These are phyloP conservation scores for Chlorops oryzae DNA, from an alignment of 1,140 invertebrate species.

Conservation along the genomic window DNA sequence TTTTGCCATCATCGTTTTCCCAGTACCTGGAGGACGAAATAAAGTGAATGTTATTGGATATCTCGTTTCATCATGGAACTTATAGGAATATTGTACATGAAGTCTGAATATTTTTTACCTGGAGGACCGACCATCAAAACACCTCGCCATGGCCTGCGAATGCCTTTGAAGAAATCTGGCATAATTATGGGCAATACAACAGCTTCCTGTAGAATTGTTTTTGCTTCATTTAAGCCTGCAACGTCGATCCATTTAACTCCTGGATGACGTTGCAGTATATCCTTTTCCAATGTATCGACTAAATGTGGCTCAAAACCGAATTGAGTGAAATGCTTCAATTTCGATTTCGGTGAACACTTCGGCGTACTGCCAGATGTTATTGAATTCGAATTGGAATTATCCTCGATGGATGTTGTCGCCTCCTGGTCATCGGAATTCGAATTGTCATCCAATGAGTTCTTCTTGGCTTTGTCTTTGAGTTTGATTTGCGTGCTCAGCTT, in stretches of 20 bases:
- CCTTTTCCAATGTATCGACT: constrained; percentile 79
- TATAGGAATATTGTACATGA: constrained; percentile 8
- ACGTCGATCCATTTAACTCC: constrained; percentile 96
- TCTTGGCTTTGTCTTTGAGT: constrained; percentile 33
- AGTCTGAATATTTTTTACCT: too few relatives aligned
- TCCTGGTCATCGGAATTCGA: constrained; percentile 47
- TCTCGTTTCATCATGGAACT: constrained; percentile 65
- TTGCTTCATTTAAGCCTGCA: constrained; percentile 91
- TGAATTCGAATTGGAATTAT: constrained; percentile 40
- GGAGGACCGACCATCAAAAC: constrained; percentile 55
- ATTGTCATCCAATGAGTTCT: constrained; percentile 43
- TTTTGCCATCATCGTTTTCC: constrained; percentile 97
- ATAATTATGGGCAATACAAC: constrained; percentile 95
- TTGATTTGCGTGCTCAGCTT: constrained; percentile 37
- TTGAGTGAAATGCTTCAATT: constrained; percentile 65
- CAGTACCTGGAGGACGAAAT: constrained; percentile 76
- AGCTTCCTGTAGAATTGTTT: constrained; percentile 91
- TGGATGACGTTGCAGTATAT: constrained; percentile 95
- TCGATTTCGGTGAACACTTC: constrained; percentile 40
- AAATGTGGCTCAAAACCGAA: constrained; percentile 71
- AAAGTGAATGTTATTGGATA: too few relatives aligned
- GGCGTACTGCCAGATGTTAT: constrained; percentile 24
- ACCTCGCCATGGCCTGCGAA: constrained; percentile 83
- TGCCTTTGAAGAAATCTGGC: constrained; percentile 96
- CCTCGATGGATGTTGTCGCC: constrained; percentile 42